Conservation (phyloP, 2,797 vertebrate species). For the Centropyge bicolor region DNA sequence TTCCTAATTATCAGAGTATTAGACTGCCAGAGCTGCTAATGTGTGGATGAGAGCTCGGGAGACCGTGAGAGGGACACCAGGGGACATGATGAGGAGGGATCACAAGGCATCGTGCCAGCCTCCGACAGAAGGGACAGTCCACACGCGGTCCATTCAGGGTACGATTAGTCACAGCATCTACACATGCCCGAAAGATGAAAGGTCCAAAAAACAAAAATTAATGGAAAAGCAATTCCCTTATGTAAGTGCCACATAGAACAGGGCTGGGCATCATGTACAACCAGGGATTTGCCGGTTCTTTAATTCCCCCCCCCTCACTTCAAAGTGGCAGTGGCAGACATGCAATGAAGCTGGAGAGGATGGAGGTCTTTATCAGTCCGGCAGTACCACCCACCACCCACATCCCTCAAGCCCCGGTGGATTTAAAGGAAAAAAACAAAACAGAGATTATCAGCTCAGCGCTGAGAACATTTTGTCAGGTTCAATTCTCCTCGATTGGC, state of each 20-base stretch:
- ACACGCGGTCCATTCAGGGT: conserved; percentile 15
- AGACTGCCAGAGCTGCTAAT: conserved; percentile 7
- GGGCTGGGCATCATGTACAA: conserved; percentile 26
- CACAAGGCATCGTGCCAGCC: conserved; percentile 6
- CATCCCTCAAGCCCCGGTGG: conserved; percentile 36
- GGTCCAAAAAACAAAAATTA: conserved; percentile 3
- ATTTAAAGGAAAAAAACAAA: conserved; percentile 36
- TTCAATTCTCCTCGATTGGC: neutral
- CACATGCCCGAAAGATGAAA: conserved; percentile 41
- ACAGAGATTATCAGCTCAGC: conserved; percentile 47
- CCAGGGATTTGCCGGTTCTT: conserved; percentile 54
- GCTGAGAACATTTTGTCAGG: conserved; percentile 11
- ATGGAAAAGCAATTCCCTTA: conserved; percentile 55
- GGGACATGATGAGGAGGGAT: neutral
- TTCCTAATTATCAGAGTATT: conserved; percentile 47
- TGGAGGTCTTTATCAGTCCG: conserved; percentile 45
- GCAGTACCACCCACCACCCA: neutral
- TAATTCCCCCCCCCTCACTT: conserved; percentile 60
- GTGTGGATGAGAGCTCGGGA: conserved; percentile 4
- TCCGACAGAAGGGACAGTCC: conserved; percentile 21
- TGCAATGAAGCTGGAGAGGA: conserved; percentile 38
- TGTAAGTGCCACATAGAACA: conserved; percentile 54
- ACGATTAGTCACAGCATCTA: conserved; percentile 42
- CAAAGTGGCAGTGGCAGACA: conserved; percentile 45
- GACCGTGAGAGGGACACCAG: neutral